These are phyloP conservation scores for Ephydatia muelleri DNA, from an alignment of 37 sponge, comb jelly and placozoan genomes.

Conservation along the genomic window DNA sequence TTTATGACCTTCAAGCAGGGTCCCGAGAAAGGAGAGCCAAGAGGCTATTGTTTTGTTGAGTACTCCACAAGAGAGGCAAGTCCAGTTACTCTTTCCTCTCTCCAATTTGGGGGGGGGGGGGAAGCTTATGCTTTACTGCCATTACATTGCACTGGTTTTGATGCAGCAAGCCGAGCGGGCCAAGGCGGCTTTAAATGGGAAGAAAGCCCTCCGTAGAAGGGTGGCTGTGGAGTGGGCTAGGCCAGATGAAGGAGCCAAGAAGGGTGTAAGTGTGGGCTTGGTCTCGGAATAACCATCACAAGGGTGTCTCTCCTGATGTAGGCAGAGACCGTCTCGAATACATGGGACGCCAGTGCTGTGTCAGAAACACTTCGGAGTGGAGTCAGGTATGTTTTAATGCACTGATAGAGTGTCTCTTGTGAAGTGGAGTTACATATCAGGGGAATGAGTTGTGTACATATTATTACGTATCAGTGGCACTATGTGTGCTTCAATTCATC, in stretches of 20 bases:
- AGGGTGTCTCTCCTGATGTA: not conserved
- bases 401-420: no score
- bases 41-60: slow-evolving; percentile 82
- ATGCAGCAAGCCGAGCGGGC: slow-evolving; percentile 78
- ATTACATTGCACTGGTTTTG: not conserved
- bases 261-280: slow-evolving; percentile 37
- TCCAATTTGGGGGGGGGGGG: not conserved
- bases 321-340: slow-evolving; percentile 53
- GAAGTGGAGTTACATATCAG: no score
- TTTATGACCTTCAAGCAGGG: slow-evolving; percentile 55
- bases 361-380: slow-evolving; percentile 54
- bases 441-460: no score
- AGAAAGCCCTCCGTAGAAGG: slow-evolving; percentile 72
- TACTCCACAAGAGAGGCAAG: slow-evolving; percentile 73
- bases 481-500: no score
- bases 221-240: slow-evolving; percentile 82
- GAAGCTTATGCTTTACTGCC: not conserved
- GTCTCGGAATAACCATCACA: not conserved
- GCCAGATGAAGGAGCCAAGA: slow-evolving; percentile 52
- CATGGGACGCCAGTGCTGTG: slow-evolving; percentile 72
- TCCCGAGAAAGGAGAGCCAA: slow-evolving; percentile 46
- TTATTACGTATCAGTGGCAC: not conserved
- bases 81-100: not conserved
- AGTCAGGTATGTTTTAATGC: slow-evolving; percentile 34
- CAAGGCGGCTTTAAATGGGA: slow-evolving; percentile 47